phyloP scores from a whole-genome alignment of 2,888 invertebrate genomes.

The Zele albiditarsus region DNA sequence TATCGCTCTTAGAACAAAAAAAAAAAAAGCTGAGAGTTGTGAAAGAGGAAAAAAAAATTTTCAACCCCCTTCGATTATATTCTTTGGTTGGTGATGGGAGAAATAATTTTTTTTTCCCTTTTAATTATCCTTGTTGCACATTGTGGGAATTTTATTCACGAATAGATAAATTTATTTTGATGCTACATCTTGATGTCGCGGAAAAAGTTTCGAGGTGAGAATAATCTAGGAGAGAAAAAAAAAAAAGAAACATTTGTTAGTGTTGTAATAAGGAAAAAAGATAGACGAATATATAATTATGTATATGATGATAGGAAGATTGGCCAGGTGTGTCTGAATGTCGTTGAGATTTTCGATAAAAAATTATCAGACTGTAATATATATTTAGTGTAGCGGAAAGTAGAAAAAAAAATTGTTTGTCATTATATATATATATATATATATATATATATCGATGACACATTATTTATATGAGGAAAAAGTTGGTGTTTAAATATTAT shows the following conservation, averaged over 20 bases:
- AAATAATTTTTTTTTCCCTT: constrained; percentile 53
- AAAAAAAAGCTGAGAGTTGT: constrained; percentile 37
- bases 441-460: background rate
- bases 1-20: constrained; percentile 60
- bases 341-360: constrained; percentile 13
- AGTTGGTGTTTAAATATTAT: background rate
- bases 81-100: background rate
- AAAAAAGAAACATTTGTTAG: background rate
- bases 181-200: background rate
- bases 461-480: background rate
- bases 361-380: background rate
- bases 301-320: background rate
- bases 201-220: background rate
- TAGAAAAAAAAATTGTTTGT: constrained; percentile 1
- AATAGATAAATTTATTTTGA: background rate
- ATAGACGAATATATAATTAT: constrained; percentile 9
- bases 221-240: background rate
- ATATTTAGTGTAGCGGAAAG: background rate
- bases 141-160: constrained; percentile 32
- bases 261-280: background rate
- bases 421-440: no score
- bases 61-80: constrained; percentile 41
- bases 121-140: constrained; percentile 39
- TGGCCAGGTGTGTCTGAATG: constrained; percentile 7
- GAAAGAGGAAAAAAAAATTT: constrained; percentile 47